phyloP scores from a whole-genome alignment of 2,888 invertebrate species.

The Leucozona laternaria region DNA sequence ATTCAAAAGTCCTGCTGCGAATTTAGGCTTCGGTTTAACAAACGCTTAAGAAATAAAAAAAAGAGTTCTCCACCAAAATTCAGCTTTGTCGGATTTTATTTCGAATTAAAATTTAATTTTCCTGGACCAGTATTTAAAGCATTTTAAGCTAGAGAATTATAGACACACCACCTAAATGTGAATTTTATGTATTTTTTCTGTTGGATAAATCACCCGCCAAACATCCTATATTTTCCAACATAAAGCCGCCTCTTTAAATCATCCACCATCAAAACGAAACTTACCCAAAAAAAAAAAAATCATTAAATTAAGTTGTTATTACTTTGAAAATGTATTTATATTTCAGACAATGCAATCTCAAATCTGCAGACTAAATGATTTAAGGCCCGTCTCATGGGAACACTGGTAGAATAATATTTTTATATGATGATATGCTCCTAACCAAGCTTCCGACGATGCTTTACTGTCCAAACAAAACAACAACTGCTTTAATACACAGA shows the following conservation, averaged over 20 bases:
- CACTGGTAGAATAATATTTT: background rate
- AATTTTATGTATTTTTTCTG: background rate
- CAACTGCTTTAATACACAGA: slow-evolving; percentile 13
- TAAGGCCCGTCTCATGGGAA: slow-evolving; percentile 9
- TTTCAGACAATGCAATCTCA: slow-evolving; percentile 30
- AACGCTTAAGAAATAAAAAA: too few species aligned
- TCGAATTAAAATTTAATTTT: too few species aligned
- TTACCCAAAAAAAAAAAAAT: background rate
- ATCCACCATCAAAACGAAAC: background rate
- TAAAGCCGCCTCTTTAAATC: background rate
- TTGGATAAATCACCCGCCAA: background rate
- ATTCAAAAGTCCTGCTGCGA: too few species aligned
- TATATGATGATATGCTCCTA: background rate
- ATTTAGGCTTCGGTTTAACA: too few species aligned
- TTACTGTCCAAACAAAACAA: background rate
- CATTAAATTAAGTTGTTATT: slow-evolving; percentile 33
- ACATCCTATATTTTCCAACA: background rate
- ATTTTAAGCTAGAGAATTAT: too few species aligned
- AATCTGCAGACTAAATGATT: slow-evolving; percentile 27
- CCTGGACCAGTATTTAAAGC: too few species aligned
- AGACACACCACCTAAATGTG: too few species aligned
- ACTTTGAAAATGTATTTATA: slow-evolving; percentile 22
- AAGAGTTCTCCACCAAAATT: too few species aligned
- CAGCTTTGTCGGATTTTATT: too few species aligned
- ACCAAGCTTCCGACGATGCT: background rate